A percentile compares a stretch with the other conserved stretches of the same genome.
phyloP scores from a whole-genome alignment of 2,113 vertebrate species.

The Blennius ocellaris region DNA sequence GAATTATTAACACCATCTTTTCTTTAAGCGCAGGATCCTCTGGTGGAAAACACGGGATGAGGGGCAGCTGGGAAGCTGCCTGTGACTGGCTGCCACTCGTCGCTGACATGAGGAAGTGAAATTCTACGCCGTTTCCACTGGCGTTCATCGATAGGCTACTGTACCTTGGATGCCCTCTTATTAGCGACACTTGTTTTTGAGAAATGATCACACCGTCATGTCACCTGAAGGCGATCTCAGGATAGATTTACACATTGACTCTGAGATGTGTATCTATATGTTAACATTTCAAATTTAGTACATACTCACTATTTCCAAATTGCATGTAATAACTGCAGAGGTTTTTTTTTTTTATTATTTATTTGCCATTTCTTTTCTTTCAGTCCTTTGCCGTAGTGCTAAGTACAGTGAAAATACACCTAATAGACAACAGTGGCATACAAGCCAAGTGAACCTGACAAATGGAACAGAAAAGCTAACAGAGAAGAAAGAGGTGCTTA shows the following conservation, averaged over 20 bases:
- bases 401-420: slow-evolving; percentile 71
- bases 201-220: slow-evolving; percentile 49
- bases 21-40: slow-evolving; percentile 81
- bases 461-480: slow-evolving; percentile 86
- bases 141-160: slow-evolving; percentile 58
- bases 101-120: slow-evolving; percentile 82
- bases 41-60: slow-evolving; percentile 81
- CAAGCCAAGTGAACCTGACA: slow-evolving; percentile 84
- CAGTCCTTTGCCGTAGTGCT: slow-evolving; percentile 57
- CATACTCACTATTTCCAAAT: neutral
- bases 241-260: neutral
- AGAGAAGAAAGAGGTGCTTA: slow-evolving; percentile 87
- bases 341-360: slow-evolving; percentile 2
- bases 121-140: slow-evolving; percentile 83
- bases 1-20: slow-evolving; percentile 89
- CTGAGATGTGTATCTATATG: neutral
- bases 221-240: slow-evolving; percentile 6
- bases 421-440: slow-evolving; percentile 79
- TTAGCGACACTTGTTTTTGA: slow-evolving; percentile 60
- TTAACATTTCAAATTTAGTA: neutral
- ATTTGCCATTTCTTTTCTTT: slow-evolving; percentile 46
- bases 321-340: slow-evolving; percentile 6
- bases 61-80: slow-evolving; percentile 88
- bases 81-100: slow-evolving; percentile 68
- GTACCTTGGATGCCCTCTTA: slow-evolving; percentile 78